These are phyloP conservation scores for Climacteris rufus DNA, from an alignment of 2,113 vertebrate genomes.

Conservation along the genomic window DNA sequence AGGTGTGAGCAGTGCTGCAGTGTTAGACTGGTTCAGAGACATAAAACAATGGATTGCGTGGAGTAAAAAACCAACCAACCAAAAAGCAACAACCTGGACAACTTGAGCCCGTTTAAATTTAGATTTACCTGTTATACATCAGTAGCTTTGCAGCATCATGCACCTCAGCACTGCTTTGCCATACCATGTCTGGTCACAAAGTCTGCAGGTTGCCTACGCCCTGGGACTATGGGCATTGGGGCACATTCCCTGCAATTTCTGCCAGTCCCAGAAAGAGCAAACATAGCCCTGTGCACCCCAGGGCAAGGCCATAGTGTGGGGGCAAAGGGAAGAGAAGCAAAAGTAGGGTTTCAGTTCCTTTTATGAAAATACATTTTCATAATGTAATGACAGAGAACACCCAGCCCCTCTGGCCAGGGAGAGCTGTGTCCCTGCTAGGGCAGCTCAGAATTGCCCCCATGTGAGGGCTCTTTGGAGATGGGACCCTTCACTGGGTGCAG, in stretches of 20 bases:
- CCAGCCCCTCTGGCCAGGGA: neutral
- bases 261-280: neutral
- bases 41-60: neutral
- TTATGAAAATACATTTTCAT: neutral
- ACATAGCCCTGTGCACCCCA: neutral
- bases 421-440: neutral
- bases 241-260: neutral
- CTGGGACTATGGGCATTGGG: neutral
- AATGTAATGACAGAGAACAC: neutral
- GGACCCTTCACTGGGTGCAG: neutral
- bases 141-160: accelerated
- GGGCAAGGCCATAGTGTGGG: neutral
- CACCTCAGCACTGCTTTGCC: neutral
- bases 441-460: neutral
- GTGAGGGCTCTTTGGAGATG: neutral
- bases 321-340: neutral
- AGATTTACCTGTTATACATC: neutral
- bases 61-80: neutral
- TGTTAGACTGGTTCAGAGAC: neutral
- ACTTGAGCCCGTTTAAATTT: neutral
- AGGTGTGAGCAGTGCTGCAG: neutral
- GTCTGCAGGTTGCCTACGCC: neutral
- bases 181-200: accelerated
- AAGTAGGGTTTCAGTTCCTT: neutral
- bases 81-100: neutral